Evolutionary conservation across 2,888 invertebrate genomes (phyloP).

Genomic region (Apamea anceps): DNA sequence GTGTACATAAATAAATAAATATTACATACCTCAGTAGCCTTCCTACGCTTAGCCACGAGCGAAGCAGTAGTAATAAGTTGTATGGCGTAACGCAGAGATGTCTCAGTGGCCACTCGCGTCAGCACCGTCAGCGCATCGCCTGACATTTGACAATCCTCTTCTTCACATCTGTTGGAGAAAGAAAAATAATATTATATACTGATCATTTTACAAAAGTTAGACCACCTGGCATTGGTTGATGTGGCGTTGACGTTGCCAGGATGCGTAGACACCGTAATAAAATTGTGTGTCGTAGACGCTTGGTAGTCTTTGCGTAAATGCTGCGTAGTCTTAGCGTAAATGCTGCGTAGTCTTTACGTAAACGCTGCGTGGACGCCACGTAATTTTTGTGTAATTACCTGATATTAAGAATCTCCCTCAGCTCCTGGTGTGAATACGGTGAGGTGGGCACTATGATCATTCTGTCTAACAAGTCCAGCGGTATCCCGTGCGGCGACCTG

Average conservation of each 20-base stretch:
- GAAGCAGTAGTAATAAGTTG: constrained; percentile 99
- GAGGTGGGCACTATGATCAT: constrained; percentile 98
- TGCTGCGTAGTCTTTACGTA: neutral
- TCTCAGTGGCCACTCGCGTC: constrained; percentile 97
- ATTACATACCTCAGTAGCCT: constrained; percentile 93
- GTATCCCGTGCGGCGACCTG: constrained; percentile 98
- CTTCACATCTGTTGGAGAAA: constrained; percentile 94
- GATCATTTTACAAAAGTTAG: too few species aligned
- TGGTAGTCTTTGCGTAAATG: neutral
- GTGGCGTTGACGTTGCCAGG: neutral
- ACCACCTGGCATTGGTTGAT: too few species aligned
- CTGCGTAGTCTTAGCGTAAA: neutral
- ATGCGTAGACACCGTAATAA: too few species aligned
- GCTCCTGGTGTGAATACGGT: constrained; percentile 96
- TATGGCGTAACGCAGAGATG: constrained; percentile 98
- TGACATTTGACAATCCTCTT: constrained; percentile 99
- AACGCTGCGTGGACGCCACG: neutral
- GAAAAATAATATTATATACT: neutral
- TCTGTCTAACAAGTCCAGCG: constrained; percentile 98
- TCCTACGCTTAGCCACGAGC: constrained; percentile 97
- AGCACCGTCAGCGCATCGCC: constrained; percentile 97
- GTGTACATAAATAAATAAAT: too few species aligned
- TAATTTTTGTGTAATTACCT: constrained; percentile 77
- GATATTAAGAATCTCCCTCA: constrained; percentile 97
- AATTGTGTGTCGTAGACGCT: neutral